A percentile compares a stretch with the other conserved stretches of the same genome.
Conservation (phyloP, 2,113 vertebrate species). For the Ctenomys sociabilis region DNA sequence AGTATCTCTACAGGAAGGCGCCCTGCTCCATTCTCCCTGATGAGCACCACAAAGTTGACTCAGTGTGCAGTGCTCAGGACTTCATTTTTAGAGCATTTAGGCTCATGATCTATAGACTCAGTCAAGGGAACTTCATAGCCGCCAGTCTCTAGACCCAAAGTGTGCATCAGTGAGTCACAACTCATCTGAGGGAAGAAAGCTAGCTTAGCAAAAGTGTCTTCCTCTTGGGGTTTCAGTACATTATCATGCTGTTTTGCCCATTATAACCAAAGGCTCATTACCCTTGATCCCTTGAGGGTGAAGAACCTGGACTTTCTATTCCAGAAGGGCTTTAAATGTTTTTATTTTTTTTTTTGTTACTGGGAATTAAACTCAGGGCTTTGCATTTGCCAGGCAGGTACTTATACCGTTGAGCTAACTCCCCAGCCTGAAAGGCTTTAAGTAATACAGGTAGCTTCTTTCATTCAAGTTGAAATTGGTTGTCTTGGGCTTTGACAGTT, state of each 20-base stretch:
- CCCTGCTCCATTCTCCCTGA: too few species aligned
- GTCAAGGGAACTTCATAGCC: not conserved
- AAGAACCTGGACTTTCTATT: not conserved
- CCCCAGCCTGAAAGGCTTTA: not conserved
- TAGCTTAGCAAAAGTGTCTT: rapidly evolving
- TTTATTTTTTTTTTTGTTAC: too few species aligned
- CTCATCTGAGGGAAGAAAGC: not conserved
- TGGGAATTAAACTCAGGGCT: too few species aligned
- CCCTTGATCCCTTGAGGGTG: not conserved
- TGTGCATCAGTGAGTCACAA: too few species aligned
- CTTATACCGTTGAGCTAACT: too few species aligned
- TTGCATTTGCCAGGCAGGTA: too few species aligned
- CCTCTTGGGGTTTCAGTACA: not conserved
- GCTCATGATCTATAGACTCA: not conserved
- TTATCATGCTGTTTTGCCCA: not conserved
- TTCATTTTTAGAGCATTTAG: not conserved
- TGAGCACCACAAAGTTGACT: not conserved
- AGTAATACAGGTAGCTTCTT: not conserved
- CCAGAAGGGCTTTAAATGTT: not conserved
- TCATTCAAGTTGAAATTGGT: not conserved
- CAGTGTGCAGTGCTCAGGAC: not conserved
- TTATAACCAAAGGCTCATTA: too few species aligned
- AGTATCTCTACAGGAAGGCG: not conserved
- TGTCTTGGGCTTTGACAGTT: not conserved
- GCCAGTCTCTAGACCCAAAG: not conserved